A percentile compares a stretch with the other conserved stretches of the same genome.
These are phyloP conservation scores for Octopus sinensis DNA, from an alignment of 1,140 invertebrate genomes.

Conservation along the genomic window DNA sequence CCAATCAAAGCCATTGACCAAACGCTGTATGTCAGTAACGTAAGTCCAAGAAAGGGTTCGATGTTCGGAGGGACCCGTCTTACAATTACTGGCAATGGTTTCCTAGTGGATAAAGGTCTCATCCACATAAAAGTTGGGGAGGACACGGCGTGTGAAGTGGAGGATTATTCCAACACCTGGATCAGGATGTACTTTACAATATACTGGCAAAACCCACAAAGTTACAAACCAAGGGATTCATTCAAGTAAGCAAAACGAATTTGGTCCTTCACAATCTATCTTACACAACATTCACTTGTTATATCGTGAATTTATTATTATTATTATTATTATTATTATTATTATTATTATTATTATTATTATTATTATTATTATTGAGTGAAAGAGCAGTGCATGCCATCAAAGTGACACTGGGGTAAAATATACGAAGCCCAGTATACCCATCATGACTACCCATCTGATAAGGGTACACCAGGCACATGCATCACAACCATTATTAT, in stretches of 20 bases:
- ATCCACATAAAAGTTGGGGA: slow-evolving; percentile 43
- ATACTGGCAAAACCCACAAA: slow-evolving; percentile 30
- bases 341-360: too few relatives aligned
- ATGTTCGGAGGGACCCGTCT: slow-evolving; percentile 46
- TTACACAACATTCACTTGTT: too few relatives aligned
- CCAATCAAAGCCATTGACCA: neutral
- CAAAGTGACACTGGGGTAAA: too few relatives aligned
- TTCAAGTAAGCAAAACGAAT: slow-evolving; percentile 24
- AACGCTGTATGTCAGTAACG: slow-evolving; percentile 30
- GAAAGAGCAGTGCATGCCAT: too few relatives aligned
- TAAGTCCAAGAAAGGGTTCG: slow-evolving; percentile 42
- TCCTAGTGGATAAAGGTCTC: slow-evolving; percentile 25
- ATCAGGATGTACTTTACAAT: slow-evolving; percentile 38
- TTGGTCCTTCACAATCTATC: too few relatives aligned
- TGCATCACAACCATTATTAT: too few relatives aligned
- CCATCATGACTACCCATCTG: too few relatives aligned
- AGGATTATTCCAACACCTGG: slow-evolving; percentile 25
- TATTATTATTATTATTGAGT: too few relatives aligned
- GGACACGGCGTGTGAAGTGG: slow-evolving; percentile 31
- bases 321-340: too few relatives aligned
- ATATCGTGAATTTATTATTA: too few relatives aligned
- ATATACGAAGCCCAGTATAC: too few relatives aligned
- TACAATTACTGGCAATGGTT: slow-evolving; percentile 44
- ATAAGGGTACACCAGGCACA: too few relatives aligned
- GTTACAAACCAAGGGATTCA: slow-evolving; percentile 39